phyloP scores from a whole-genome alignment of 2,797 vertebrate genomes.

The Ibycter americanus region DNA sequence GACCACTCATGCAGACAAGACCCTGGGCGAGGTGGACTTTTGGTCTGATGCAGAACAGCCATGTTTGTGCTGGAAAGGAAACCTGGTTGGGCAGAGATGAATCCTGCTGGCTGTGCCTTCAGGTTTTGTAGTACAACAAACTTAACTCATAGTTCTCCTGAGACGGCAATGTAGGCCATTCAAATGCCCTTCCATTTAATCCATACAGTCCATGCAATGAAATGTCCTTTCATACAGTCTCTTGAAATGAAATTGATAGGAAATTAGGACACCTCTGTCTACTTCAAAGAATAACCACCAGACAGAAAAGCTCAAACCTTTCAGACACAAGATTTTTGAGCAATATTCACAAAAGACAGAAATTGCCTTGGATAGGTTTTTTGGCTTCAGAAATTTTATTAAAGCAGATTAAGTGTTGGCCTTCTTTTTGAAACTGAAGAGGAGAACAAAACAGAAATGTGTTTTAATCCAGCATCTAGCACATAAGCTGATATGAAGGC shows the following conservation, averaged over 20 bases:
- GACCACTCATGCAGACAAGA: not conserved
- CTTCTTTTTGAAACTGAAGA: not conserved
- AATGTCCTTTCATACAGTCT: not conserved
- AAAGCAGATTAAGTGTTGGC: not conserved
- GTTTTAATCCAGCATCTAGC: not conserved
- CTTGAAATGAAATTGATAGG: not conserved
- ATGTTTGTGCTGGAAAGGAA: not conserved
- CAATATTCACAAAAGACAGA: not conserved
- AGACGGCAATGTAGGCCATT: not conserved
- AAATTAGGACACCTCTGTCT: not conserved
- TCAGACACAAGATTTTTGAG: not conserved
- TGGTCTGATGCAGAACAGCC: not conserved
- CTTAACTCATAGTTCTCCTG: not conserved
- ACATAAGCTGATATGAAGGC: not conserved
- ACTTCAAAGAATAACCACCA: not conserved
- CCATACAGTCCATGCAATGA: not conserved
- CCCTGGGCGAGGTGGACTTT: not conserved
- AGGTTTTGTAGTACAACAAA: not conserved
- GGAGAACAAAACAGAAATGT: not conserved
- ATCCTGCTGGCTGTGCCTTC: not conserved
- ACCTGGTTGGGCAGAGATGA: not conserved
- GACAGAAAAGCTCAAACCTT: not conserved
- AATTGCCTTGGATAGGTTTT: not conserved
- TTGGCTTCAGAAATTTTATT: not conserved
- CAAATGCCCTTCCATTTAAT: not conserved